Evolutionary conservation across 2,888 invertebrate species (phyloP).

Genomic region (Petrolisthes cinctipes): DNA sequence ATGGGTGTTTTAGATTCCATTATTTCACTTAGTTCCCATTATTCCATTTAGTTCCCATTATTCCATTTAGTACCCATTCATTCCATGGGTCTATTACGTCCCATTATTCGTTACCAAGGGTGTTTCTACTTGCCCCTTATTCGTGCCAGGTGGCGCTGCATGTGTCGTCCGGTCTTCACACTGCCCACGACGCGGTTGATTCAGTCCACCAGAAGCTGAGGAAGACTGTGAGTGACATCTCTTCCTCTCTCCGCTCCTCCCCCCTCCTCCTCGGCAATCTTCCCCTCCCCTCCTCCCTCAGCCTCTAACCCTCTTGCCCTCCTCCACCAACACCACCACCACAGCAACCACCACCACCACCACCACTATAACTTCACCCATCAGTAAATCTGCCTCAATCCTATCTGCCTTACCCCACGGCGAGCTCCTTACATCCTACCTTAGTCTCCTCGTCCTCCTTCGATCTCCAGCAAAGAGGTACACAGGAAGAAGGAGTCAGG

Average conservation of each 20-base stretch:
- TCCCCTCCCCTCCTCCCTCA: background rate
- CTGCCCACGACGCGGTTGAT: conserved; percentile 48
- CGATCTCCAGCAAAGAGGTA: conserved; percentile 42
- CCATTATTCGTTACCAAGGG: too few species aligned
- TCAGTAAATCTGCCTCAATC: background rate
- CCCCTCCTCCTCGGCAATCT: conserved; percentile 16
- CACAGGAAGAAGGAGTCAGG: conserved; percentile 21
- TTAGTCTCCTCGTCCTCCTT: conserved; percentile 29
- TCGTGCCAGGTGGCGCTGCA: conserved; percentile 48
- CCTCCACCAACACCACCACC: background rate
- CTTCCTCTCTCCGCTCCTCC: conserved; percentile 45
- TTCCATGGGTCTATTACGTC: too few species aligned
- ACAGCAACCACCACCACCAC: conserved; percentile 8
- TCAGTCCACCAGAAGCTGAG: conserved; percentile 63
- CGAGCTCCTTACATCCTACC: background rate
- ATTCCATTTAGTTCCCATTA: too few species aligned
- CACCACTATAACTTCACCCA: background rate
- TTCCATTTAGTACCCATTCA: too few species aligned
- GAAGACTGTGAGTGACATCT: conserved; percentile 64
- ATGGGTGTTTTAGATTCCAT: too few species aligned
- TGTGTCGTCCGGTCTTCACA: conserved; percentile 49
- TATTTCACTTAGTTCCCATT: too few species aligned
- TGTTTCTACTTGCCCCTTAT: background rate
- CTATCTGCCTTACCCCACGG: background rate
- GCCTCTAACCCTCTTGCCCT: background rate